Conservation (phyloP, 2,888 invertebrate species). For the Mythimna albipuncta region DNA sequence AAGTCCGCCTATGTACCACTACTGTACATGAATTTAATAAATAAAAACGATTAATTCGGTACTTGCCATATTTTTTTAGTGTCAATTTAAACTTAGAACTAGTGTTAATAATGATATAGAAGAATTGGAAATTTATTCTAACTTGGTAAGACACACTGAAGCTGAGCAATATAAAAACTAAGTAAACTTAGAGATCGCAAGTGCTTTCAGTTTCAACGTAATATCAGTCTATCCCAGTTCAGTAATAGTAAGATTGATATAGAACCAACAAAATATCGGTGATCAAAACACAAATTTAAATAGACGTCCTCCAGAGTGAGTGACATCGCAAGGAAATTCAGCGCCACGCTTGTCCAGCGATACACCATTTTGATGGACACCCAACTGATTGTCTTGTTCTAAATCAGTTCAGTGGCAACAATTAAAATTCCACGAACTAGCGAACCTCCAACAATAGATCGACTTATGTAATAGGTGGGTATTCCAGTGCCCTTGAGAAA, state of each 20-base stretch:
- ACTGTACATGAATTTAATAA: too few relatives aligned
- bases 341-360: conserved; percentile 46
- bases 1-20: too few relatives aligned
- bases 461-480: conserved; percentile 2
- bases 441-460: conserved; percentile 37
- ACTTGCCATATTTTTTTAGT: too few relatives aligned
- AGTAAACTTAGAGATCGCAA: too few relatives aligned
- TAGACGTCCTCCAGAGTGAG: conserved; percentile 43
- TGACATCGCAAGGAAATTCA: conserved; percentile 49
- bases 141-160: too few relatives aligned
- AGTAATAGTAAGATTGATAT: background rate
- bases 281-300: conserved; percentile 26
- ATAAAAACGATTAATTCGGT: too few relatives aligned
- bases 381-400: conserved; percentile 40
- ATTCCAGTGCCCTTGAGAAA: conserved; percentile 29
- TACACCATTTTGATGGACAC: conserved; percentile 43
- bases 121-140: too few relatives aligned
- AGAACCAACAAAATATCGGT: background rate
- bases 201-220: too few relatives aligned
- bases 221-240: too few relatives aligned
- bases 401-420: conserved; percentile 31
- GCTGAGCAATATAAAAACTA: too few relatives aligned
- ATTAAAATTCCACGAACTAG: conserved; percentile 39
- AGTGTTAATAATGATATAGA: too few relatives aligned
- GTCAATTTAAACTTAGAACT: too few relatives aligned